Evolutionary conservation across 2,888 invertebrate genomes (phyloP).

Genomic region (Xanthia togata): DNA sequence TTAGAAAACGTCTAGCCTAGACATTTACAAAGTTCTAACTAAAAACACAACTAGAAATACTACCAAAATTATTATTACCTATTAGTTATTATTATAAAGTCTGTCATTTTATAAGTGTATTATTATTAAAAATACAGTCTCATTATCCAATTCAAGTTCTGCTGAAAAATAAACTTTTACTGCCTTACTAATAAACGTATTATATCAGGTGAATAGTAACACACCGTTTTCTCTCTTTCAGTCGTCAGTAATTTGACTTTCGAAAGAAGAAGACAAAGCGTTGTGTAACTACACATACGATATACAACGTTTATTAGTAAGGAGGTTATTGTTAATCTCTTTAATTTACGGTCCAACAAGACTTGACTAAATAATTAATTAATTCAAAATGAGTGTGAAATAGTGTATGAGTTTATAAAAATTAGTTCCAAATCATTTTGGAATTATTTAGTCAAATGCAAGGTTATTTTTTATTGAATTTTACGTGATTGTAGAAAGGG

Average conservation of each 20-base stretch:
- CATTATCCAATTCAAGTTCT: conserved; percentile 42
- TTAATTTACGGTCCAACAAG: not conserved
- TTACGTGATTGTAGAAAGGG: no score
- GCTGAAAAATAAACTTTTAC: conserved; percentile 38
- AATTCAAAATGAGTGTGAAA: conserved; percentile 32
- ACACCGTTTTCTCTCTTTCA: no score
- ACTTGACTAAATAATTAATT: conserved; percentile 25
- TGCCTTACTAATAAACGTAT: no score
- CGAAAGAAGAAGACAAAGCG: no score
- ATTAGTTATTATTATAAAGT: not conserved
- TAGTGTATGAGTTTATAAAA: not conserved
- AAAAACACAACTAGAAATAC: conserved; percentile 43
- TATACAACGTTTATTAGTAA: no score
- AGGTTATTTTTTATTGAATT: conserved; percentile 5
- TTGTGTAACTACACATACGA: no score
- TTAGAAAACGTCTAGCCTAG: not conserved
- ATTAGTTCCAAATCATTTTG: conserved; percentile 24
- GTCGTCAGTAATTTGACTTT: no score
- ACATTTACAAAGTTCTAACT: not conserved
- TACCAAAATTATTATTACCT: conserved; percentile 12
- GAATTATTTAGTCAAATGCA: conserved; percentile 43
- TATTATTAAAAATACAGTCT: conserved; percentile 61
- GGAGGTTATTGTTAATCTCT: not conserved
- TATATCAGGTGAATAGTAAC: no score
- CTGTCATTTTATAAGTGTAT: conserved; percentile 59